phyloP scores from a whole-genome alignment of 2,797 vertebrate species.

The Antrozous pallidus region DNA sequence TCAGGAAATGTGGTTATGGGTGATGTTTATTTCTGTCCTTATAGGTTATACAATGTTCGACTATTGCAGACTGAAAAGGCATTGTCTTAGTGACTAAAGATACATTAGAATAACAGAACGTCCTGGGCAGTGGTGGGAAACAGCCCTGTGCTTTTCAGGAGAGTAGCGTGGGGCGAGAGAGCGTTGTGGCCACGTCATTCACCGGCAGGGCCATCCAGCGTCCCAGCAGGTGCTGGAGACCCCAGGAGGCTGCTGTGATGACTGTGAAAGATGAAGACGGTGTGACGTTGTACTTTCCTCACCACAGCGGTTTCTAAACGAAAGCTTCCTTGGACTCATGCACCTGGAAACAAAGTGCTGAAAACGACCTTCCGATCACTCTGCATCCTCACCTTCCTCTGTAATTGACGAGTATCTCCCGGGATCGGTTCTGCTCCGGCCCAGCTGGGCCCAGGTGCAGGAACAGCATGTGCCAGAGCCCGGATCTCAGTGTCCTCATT shows the following conservation, averaged over 20 bases:
- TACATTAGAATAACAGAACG: too few species aligned
- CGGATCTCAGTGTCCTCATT: background rate
- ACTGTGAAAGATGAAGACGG: background rate
- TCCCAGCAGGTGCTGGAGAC: background rate
- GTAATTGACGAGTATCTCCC: too few species aligned
- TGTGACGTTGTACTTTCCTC: background rate
- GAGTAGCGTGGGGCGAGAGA: too few species aligned
- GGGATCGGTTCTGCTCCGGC: background rate
- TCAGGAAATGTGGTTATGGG: background rate
- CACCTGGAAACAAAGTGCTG: background rate
- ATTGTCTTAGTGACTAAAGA: too few species aligned
- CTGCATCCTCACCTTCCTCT: background rate
- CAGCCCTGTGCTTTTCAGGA: too few species aligned
- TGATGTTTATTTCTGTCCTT: background rate
- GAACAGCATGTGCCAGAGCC: background rate
- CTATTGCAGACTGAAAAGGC: too few species aligned
- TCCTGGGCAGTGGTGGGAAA: too few species aligned
- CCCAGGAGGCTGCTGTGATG: background rate
- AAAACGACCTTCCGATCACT: rapidly evolving
- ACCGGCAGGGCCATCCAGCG: too few species aligned
- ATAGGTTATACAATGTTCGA: too few species aligned
- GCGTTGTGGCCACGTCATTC: too few species aligned
- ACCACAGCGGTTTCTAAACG: background rate
- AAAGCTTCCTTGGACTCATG: background rate
- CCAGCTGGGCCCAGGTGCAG: background rate